Percentiles rank a stretch among this genome's conserved stretches.
These are phyloP conservation scores for Bellardia pandia DNA, from an alignment of 2,888 invertebrate species.

Conservation along the genomic window DNA sequence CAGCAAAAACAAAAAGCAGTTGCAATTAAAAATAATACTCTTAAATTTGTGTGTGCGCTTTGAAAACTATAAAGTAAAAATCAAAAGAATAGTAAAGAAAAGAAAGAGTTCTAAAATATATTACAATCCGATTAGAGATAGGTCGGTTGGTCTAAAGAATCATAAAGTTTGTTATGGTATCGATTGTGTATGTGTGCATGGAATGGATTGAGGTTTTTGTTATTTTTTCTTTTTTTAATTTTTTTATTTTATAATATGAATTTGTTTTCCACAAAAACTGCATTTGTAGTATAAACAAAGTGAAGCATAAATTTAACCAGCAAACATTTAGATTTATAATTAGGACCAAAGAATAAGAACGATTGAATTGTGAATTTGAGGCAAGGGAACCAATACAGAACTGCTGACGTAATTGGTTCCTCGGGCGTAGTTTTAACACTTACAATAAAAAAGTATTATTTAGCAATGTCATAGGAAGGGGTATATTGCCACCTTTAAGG, in stretches of 20 bases:
- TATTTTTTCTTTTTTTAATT: neutral
- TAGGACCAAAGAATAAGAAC: too few species aligned
- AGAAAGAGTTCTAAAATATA: conserved; percentile 37
- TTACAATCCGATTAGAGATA: conserved; percentile 62
- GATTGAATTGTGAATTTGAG: too few species aligned
- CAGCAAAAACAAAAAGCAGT: conserved; percentile 20
- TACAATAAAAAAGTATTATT: too few species aligned
- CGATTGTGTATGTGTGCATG: conserved; percentile 29
- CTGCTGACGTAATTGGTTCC: too few species aligned
- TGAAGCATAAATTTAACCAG: conserved; percentile 15
- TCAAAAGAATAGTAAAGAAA: neutral
- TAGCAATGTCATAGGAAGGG: too few species aligned
- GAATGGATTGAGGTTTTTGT: conserved; percentile 45
- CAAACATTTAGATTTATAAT: conserved; percentile 17
- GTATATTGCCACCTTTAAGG: too few species aligned
- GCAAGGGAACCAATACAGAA: too few species aligned
- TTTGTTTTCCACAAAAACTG: conserved; percentile 44
- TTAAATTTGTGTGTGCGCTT: conserved; percentile 24
- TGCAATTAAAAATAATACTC: conserved; percentile 48
- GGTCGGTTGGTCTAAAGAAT: conserved; percentile 38
- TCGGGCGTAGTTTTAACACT: too few species aligned
- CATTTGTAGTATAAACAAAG: conserved; percentile 23
- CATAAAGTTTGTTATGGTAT: conserved; percentile 51
- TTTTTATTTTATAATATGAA: conserved; percentile 30
- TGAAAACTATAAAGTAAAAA: conserved; percentile 39